Conservation (phyloP, 2,797 vertebrate species). For the Microhierax caerulescens region DNA sequence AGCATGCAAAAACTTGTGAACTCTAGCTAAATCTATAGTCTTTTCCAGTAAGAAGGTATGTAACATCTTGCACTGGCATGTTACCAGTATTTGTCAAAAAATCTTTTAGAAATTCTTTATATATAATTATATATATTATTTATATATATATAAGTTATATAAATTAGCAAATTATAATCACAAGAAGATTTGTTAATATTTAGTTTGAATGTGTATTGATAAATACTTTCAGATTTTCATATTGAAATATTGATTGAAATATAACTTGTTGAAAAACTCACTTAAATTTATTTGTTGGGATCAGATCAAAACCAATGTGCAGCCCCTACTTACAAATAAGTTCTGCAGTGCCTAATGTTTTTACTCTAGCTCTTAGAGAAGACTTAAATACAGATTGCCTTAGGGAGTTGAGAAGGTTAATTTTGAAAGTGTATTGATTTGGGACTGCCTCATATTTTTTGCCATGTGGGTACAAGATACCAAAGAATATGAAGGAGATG, state of each 20-base stretch:
- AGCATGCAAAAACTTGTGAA: neutral
- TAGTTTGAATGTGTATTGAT: neutral
- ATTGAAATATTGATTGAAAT: neutral
- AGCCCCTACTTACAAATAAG: neutral
- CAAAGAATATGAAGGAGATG: neutral
- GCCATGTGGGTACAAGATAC: neutral
- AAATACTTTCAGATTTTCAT: neutral
- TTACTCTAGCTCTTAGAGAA: neutral
- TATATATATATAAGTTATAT: too few relatives aligned
- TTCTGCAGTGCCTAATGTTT: neutral
- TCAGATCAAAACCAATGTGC: neutral
- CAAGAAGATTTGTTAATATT: neutral
- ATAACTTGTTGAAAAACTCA: neutral
- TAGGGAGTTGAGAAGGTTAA: neutral
- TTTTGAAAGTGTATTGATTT: neutral
- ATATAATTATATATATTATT: too few relatives aligned
- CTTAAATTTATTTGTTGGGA: neutral
- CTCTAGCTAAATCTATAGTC: neutral
- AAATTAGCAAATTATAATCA: neutral
- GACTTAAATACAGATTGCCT: neutral
- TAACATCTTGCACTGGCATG: neutral
- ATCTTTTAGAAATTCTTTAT: neutral
- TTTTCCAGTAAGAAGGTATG: neutral
- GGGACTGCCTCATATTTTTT: neutral
- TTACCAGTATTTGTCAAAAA: neutral